Evolutionary conservation across 2,113 vertebrate species (phyloP), one percentile per base, ranked within the genome.

Genomic region (Saiga tatarica): DNA sequence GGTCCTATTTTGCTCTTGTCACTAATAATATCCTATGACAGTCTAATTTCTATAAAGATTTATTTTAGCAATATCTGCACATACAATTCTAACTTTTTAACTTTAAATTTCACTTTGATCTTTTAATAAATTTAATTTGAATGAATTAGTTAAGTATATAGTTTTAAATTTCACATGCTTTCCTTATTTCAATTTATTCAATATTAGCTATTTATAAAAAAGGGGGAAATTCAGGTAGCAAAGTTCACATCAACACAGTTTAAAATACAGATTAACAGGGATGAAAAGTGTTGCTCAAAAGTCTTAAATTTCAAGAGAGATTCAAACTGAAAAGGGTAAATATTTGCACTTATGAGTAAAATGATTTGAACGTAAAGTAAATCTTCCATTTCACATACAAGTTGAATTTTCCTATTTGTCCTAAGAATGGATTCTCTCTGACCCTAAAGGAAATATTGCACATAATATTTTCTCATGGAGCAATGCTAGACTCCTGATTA

Each of bases 291-390:
- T 90, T 14, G 30, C 19, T 85, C 6, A 45, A 15, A 16, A 79
- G 25, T 60, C 71, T 39, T 85, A 62, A 8, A 13, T 89, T 87
- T 87, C 33, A 81, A 84, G 21, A 93, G 28, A 16, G 11, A 95
- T 47, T 90, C 89, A 92, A 89, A 87, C 16, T 89, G n/a, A 90
- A 97, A 87, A 45, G 30, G 6, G 7, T 30, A 94, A 89, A 95
- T 78, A 89, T 5, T 67, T 47, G 52, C 0, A 60, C 19, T 88
- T 59, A 76, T 36, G 5, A 83, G 6, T 83, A 83, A 96, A 87
- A 17, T 74, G 7, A 71, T 3, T 25, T 45, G 36, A 79, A 84
- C 6, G 19, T 79, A 62, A 87, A 83, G 9, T 94, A 42, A 64
- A 64, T 1, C 28, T 94, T 89, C 25, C 25, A 57, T 33, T 95